Percentiles rank a stretch among this genome's conserved stretches.
Evolutionary conservation across 2,113 vertebrate species (phyloP).

Genomic region (Fregata magnificens): DNA sequence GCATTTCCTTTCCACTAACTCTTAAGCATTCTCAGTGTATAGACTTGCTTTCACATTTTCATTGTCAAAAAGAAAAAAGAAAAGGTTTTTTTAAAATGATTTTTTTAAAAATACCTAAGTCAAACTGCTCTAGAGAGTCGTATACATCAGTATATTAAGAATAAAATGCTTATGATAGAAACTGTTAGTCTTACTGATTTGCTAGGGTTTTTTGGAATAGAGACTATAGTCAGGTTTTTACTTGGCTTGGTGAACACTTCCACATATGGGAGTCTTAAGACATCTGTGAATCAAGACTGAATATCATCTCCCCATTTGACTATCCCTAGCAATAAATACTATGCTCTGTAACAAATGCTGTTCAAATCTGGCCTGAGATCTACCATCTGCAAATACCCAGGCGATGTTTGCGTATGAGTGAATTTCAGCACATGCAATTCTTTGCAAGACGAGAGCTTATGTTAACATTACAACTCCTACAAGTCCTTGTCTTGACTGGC

Average conservation of each 20-base stretch:
- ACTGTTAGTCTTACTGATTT: background rate
- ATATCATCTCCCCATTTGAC: background rate
- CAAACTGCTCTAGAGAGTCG: background rate
- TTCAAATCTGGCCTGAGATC: background rate
- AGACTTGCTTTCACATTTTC: background rate
- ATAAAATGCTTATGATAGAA: background rate
- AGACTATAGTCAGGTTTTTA: background rate
- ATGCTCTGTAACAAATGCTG: background rate
- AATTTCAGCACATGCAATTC: background rate
- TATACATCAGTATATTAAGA: background rate
- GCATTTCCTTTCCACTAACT: background rate
- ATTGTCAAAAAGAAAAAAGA: background rate
- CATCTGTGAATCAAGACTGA: background rate
- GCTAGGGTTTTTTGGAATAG: background rate
- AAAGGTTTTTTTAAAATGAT: accelerated
- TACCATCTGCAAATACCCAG: background rate
- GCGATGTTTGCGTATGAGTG: accelerated
- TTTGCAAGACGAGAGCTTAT: background rate
- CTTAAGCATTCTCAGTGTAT: background rate
- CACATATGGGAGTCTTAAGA: background rate
- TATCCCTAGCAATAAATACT: background rate
- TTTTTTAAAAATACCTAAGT: background rate
- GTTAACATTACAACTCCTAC: background rate
- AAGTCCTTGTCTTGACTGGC: background rate
- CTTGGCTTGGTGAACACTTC: background rate